Evolutionary conservation across 2,888 invertebrate genomes (phyloP).

Genomic region (Neoscelio sp.): DNA sequence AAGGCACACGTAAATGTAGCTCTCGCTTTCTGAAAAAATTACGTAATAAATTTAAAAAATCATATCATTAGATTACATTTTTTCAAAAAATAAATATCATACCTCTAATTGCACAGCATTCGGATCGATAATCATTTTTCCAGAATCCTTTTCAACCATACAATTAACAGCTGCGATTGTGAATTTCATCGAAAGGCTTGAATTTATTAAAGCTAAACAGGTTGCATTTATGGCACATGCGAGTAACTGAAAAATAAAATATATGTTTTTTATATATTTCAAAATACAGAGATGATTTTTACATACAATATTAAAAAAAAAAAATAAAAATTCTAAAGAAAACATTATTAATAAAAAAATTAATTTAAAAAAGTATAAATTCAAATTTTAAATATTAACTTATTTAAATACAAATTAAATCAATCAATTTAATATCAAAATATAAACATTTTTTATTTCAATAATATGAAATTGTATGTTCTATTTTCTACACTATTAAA

Average conservation of each 20-base stretch:
- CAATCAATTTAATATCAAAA: too few species aligned
- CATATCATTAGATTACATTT: too few species aligned
- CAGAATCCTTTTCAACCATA: conserved; percentile 86
- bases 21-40: conserved; percentile 84
- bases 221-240: conserved; percentile 93
- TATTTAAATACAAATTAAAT: too few species aligned
- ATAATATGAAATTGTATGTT: too few species aligned
- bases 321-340: neutral
- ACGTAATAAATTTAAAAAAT: too few species aligned
- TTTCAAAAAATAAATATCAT: conserved; percentile 67
- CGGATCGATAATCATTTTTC: conserved; percentile 87
- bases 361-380: neutral
- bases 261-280: conserved; percentile 67
- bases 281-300: conserved; percentile 9
- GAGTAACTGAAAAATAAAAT: conserved; percentile 85
- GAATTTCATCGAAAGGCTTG: conserved; percentile 92
- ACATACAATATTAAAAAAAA: neutral
- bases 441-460: too few species aligned
- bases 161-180: conserved; percentile 92
- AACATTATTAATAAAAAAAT: neutral
- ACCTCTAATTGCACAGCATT: conserved; percentile 82
- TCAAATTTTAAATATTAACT: too few species aligned
- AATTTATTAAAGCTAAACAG: conserved; percentile 92
- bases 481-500: too few species aligned
- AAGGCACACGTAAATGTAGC: conserved; percentile 91